Percentiles rank a stretch among this genome's conserved stretches.
These are phyloP conservation scores for Trichogramma dendrolimi DNA, from an alignment of 2,888 invertebrate species.

Conservation along the genomic window DNA sequence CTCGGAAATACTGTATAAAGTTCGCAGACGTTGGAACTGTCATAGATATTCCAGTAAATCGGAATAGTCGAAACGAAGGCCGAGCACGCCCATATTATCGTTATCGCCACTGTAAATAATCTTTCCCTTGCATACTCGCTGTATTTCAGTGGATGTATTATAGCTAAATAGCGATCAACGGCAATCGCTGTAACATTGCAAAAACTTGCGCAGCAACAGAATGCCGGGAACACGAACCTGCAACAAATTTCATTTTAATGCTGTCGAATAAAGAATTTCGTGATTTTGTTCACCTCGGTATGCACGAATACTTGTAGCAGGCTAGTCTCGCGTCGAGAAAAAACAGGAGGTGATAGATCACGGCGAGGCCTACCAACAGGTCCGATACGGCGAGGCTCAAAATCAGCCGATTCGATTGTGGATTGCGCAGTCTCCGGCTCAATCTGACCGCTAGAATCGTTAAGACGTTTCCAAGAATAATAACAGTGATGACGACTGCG, in stretches of 20 bases:
- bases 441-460: conserved; percentile 71
- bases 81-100: conserved; percentile 66
- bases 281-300: conserved; percentile 41
- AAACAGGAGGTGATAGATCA: conserved; percentile 76
- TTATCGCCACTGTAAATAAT: conserved; percentile 62
- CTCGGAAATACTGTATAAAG: conserved; percentile 62
- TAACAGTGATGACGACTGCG: conserved; percentile 62
- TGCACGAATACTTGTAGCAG: conserved; percentile 61
- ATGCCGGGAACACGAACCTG: conserved; percentile 67
- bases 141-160: conserved; percentile 75
- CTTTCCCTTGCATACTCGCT: conserved; percentile 68
- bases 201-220: conserved; percentile 75
- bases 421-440: conserved; percentile 65
- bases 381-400: conserved; percentile 76
- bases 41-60: conserved; percentile 76
- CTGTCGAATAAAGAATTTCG: too few species aligned
- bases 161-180: conserved; percentile 73
- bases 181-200: conserved; percentile 76
- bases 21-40: conserved; percentile 59
- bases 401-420: conserved; percentile 74
- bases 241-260: background rate
- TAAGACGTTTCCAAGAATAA: conserved; percentile 70
- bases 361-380: conserved; percentile 70
- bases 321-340: conserved; percentile 64
- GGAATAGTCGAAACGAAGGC: conserved; percentile 66